phyloP scores from a whole-genome alignment of 1,140 invertebrate species.

The Drosophila insularis region DNA sequence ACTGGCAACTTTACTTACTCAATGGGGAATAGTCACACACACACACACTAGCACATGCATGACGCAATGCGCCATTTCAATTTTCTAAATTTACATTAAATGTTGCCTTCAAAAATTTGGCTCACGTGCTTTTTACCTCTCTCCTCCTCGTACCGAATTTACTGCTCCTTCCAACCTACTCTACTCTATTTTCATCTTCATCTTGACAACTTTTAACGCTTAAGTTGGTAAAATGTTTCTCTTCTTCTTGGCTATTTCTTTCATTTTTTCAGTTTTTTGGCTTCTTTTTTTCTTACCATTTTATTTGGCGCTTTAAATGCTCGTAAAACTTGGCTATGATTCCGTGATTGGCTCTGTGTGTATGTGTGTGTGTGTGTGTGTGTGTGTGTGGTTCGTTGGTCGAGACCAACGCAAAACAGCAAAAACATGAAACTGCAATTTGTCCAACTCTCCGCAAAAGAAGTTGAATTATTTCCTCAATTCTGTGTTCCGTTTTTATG shows the following conservation, averaged over 20 bases:
- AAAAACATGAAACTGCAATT: conserved; percentile 65
- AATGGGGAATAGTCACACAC: conserved; percentile 11
- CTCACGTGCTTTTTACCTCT: conserved; percentile 37
- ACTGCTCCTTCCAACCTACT: background rate
- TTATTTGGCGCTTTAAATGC: conserved; percentile 59
- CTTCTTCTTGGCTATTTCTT: conserved; percentile 20
- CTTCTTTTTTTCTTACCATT: conserved; percentile 29
- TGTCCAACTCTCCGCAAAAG: conserved; percentile 41
- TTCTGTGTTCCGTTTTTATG: conserved; percentile 46
- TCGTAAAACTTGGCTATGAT: conserved; percentile 55
- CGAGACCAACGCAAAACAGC: conserved; percentile 2
- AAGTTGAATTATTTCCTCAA: conserved; percentile 50
- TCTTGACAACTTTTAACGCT: conserved; percentile 55
- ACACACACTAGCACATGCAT: conserved; percentile 18
- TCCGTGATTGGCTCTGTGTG: conserved; percentile 42
- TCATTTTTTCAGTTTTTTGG: background rate
- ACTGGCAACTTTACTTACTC: conserved; percentile 19
- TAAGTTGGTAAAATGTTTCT: conserved; percentile 53
- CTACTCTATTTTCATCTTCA: conserved; percentile 25
- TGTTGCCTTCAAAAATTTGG: conserved; percentile 43
- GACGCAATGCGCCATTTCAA: conserved; percentile 64
- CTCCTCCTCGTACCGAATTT: background rate
- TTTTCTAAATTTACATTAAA: conserved; percentile 57
- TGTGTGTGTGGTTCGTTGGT: conserved; percentile 4
- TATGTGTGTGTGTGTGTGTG: conserved; percentile 1